These are phyloP conservation scores for Diplosoma virens DNA, from an alignment of 23 tunicate species.

Conservation along the genomic window DNA sequence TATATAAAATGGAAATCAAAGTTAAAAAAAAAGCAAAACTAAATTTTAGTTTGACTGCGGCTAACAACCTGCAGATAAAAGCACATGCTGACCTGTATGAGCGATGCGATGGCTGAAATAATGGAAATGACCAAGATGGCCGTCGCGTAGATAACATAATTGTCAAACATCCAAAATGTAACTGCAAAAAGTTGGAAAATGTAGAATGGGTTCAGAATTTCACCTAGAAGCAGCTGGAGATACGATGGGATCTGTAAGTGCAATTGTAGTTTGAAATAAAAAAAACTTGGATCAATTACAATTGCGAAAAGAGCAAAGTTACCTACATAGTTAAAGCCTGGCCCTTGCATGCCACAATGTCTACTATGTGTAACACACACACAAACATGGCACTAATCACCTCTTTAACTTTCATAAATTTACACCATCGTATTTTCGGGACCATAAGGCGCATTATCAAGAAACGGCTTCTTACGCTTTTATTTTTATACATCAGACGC, in stretches of 20 bases:
- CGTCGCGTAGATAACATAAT: constrained; percentile 67
- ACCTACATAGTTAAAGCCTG: not conserved
- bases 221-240: constrained; percentile 42
- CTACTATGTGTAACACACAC: too few relatives aligned
- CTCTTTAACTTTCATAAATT: too few relatives aligned
- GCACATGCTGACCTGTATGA: constrained; percentile 33
- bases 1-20: too few relatives aligned
- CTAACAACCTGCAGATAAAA: not conserved
- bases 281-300: too few relatives aligned
- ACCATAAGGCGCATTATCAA: not conserved
- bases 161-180: constrained; percentile 76
- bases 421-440: too few relatives aligned
- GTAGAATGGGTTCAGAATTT: constrained; percentile 86
- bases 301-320: not conserved
- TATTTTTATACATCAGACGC: too few relatives aligned
- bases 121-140: constrained; percentile 61
- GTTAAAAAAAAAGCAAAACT: too few relatives aligned
- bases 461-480: too few relatives aligned
- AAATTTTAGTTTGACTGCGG: too few relatives aligned
- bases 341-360: too few relatives aligned
- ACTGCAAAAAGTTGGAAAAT: constrained; percentile 79
- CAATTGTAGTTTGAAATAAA: too few relatives aligned
- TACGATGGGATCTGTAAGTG: constrained; percentile 59
- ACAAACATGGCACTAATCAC: too few relatives aligned
- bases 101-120: constrained; percentile 69